A percentile compares a stretch with the other conserved stretches of the same genome.
These are phyloP conservation scores for Nephila pilipes DNA, from an alignment of 1,140 invertebrate genomes.

Conservation along the genomic window DNA sequence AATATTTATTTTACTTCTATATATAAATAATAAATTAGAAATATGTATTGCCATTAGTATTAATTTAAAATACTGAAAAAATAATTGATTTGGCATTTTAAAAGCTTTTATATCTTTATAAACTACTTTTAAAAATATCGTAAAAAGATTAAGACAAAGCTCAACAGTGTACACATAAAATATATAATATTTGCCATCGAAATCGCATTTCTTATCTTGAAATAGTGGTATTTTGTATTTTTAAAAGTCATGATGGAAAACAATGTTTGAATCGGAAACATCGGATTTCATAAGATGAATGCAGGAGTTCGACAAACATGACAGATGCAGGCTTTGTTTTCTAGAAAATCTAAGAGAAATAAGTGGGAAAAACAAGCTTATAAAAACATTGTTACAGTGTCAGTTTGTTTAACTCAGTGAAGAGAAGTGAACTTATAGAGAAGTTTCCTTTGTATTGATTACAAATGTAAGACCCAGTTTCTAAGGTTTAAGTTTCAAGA, in stretches of 20 bases:
- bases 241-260: neutral
- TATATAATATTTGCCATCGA: too few relatives aligned
- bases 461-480: constrained; percentile 40
- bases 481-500: constrained; percentile 36
- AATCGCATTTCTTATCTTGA: neutral
- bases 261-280: neutral
- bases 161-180: too few relatives aligned
- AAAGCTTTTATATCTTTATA: too few relatives aligned
- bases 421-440: neutral
- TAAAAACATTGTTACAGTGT: neutral
- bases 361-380: neutral
- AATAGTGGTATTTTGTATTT: neutral
- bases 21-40: too few relatives aligned
- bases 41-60: too few relatives aligned
- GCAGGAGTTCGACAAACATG: neutral
- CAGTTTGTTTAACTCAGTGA: constrained; percentile 13
- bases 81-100: too few relatives aligned
- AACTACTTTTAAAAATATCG: too few relatives aligned
- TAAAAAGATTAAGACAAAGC: too few relatives aligned
- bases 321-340: neutral
- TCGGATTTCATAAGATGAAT: neutral
- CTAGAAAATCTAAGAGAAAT: neutral
- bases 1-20: too few relatives aligned
- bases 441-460: constrained; percentile 34
- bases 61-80: too few relatives aligned